A percentile compares a stretch with the other conserved stretches of the same genome.
These are phyloP conservation scores for Aurelia sp. DNA, from an alignment of 30 jellyfish, hydroid and myxozoan genomes.

Conservation along the genomic window DNA sequence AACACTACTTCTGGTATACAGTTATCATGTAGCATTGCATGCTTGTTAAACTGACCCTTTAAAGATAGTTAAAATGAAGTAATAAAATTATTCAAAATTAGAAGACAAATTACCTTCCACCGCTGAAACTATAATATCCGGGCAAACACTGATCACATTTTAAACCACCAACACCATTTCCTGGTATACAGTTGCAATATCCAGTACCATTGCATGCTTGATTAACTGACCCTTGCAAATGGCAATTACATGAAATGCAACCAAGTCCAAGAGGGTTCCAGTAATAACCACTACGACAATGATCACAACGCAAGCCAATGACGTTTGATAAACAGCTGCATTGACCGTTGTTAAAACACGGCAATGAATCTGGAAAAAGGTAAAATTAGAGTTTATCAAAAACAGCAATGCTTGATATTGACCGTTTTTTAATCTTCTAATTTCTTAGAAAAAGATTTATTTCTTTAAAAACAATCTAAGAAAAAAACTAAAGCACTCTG, in stretches of 20 bases:
- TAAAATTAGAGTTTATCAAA: too few species aligned
- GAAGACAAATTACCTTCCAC: slow-evolving; percentile 74
- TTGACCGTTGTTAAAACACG: slow-evolving; percentile 84
- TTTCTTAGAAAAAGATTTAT: too few species aligned
- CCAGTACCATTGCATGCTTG: slow-evolving; percentile 85
- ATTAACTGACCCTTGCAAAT: slow-evolving; percentile 78
- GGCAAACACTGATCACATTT: slow-evolving; percentile 89
- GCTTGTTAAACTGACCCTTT: slow-evolving; percentile 72
- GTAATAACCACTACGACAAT: slow-evolving; percentile 73
- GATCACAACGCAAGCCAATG: slow-evolving; percentile 79
- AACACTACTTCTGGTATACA: slow-evolving; percentile 31
- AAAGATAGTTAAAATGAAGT: not conserved
- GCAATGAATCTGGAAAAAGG: slow-evolving; percentile 48
- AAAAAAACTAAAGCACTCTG: too few species aligned
- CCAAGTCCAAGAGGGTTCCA: slow-evolving; percentile 98
- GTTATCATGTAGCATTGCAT: slow-evolving; percentile 82
- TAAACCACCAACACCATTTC: slow-evolving; percentile 94
- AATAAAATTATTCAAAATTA: not conserved
- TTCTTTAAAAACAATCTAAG: too few species aligned
- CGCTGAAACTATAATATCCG: slow-evolving; percentile 73
- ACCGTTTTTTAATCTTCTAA: too few species aligned
- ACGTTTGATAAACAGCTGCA: slow-evolving; percentile 93
- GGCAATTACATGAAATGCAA: slow-evolving; percentile 90
- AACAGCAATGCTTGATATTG: too few species aligned
- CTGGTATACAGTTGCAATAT: slow-evolving; percentile 75